Evolutionary conservation across 2,888 invertebrate genomes (phyloP), one percentile per base, ranked within the genome.

Genomic region (Beris chalybata): DNA sequence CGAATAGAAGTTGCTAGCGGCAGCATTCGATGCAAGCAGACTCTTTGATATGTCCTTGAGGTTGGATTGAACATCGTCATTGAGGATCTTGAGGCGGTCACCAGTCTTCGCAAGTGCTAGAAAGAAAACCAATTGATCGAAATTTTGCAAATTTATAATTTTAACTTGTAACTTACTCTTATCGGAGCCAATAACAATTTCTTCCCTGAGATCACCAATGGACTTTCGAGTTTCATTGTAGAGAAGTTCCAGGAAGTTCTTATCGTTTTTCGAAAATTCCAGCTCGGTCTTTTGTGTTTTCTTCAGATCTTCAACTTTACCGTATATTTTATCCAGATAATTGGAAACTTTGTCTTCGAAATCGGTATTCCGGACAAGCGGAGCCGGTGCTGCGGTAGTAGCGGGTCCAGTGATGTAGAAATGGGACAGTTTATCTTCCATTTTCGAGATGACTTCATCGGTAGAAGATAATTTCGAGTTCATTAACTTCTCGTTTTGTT

Each of bases 151-250:
- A 13, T 52, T 12, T 31, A 13, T 12, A 6, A 53, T 38, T 13
- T 56, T 12, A 44, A 5, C 30, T 32, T 31, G 45, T 45, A 47
- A 74, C 79, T 75, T 75, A 86, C 86, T 80, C 70, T 78, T 79
- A 45, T 85, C 83, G 31, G 81, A 79, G 32, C 76, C 78, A 6
- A 79, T 77, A 4, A 79, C 77, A 3, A 86, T 71, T 31, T 83
- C 82, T 38, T 82, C 81, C 69, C 83, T 85, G 4, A 85, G 77
- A 54, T 83, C 83, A 65, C 84, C 83, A 50, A 90, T 71, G 0
- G 85, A 82, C 54, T 82, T 82, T 52, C 86, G 77, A 0, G 90
- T 90, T 61, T 85, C 81, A 76, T 91, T 91, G 69, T 85, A 83
- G 43, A 85, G 75, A 11, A 80, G 78, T 66, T 85, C 82, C 1